Base-by-base conservation (phyloP, 2,797 vertebrate species). In the Sandelia bainsii region DNA sequence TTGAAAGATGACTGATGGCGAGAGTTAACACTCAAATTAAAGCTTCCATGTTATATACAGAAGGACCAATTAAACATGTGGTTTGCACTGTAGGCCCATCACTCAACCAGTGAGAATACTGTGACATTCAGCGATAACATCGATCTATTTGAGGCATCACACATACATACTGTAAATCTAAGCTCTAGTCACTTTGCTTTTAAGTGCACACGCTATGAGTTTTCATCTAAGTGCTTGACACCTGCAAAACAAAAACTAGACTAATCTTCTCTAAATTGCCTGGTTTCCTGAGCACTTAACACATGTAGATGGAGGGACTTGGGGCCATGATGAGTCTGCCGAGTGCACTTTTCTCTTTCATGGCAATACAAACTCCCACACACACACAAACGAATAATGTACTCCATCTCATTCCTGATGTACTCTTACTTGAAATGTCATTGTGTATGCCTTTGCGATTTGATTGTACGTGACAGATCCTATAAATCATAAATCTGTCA, bases 311-410 rank as follows among this genome's bases (percentile, higher is more conserved):
- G 13, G 20, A 69, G 48, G 54, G 49, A 61, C 44, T 22, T 0
- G 20, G 49, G 51, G 53, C 22, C 6, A 19, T 9, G 62, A 67
- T 16, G 52, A 73, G 67, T 75, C 80, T 71, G 62, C 72, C 9
- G 59, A 75, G 81, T 52, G 66, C 69, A 46, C 68, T 71, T 57
- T 48, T 64, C 69, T 57, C 51, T 50, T 69, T 61, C 45, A 39
- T 8, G 67, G 67, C 79, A 48, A 64, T 27, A 71, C 45, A 63
- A 78, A 70, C 84, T 64, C 83, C 64, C 75, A 84, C 80, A 69
- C 58, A 48, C 37, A 64, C 27, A 27, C 27, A n/a, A 27, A 57
- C 16, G 0, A 34, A 25, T 40, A 8, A 39, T 75, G 77, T 49
- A 45, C 59, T 51, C 40, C 57, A 14, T 20, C 44, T 64, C 22